These are phyloP conservation scores for Spea bombifrons DNA, from an alignment of 2,113 vertebrate genomes.

Conservation along the genomic window DNA sequence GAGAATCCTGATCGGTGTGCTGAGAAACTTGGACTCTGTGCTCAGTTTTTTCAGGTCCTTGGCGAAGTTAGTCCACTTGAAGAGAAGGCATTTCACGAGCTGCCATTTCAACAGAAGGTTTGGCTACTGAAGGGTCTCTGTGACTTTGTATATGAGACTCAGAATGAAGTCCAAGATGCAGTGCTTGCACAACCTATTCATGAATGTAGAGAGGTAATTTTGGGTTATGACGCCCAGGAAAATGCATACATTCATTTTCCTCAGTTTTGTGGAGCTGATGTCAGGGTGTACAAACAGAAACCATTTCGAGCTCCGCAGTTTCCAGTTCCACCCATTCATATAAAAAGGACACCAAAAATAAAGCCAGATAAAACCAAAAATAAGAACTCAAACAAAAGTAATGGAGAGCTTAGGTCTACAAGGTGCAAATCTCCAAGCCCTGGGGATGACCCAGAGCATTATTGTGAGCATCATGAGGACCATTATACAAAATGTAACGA, in stretches of 20 bases:
- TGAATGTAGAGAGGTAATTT: constrained; percentile 95
- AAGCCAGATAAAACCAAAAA: constrained; percentile 65
- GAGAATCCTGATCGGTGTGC: constrained; percentile 76
- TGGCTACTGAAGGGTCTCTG: constrained; percentile 96
- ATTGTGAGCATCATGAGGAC: constrained; percentile 32
- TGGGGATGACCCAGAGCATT: constrained; percentile 52
- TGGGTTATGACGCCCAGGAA: constrained; percentile 90
- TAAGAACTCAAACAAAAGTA: constrained; percentile 59
- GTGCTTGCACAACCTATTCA: constrained; percentile 94
- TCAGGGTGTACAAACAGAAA: constrained; percentile 92
- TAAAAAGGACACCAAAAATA: constrained; percentile 65
- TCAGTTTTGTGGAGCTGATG: constrained; percentile 95
- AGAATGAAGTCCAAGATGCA: constrained; percentile 90
- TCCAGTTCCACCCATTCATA: constrained; percentile 73
- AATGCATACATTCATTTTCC: constrained; percentile 96
- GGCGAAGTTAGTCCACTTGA: constrained; percentile 87
- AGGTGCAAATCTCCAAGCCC: constrained; percentile 49
- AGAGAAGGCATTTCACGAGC: constrained; percentile 84
- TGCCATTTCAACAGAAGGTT: constrained; percentile 85
- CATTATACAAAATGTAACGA: constrained; percentile 42
- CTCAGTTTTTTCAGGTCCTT: constrained; percentile 85
- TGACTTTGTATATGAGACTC: constrained; percentile 93
- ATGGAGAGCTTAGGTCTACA: constrained; percentile 56
- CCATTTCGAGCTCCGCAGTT: constrained; percentile 80
- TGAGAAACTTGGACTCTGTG: constrained; percentile 85